phyloP scores from a whole-genome alignment of 2,888 invertebrate species.

The Anthrax anthrax region DNA sequence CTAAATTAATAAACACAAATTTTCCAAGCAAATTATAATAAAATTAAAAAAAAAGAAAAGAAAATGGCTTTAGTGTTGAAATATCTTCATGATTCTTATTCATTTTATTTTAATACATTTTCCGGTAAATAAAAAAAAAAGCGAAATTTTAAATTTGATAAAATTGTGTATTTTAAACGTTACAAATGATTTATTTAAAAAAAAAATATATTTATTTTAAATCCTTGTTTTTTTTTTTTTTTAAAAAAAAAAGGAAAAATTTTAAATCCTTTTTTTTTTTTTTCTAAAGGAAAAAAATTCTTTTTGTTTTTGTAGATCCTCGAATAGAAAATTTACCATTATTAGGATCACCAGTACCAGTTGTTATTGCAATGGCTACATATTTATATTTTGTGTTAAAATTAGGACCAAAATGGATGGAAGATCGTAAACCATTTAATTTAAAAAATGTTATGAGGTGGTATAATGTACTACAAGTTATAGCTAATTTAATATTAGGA shows the following conservation, averaged over 20 bases:
- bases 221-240: no score
- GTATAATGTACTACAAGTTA: slow-evolving; percentile 49
- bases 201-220: no score
- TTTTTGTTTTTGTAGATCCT: slow-evolving; percentile 16
- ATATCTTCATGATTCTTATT: not conserved
- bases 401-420: slow-evolving; percentile 61
- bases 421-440: slow-evolving; percentile 46
- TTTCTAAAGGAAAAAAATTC: not conserved
- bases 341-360: slow-evolving; percentile 49
- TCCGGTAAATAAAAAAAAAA: not conserved
- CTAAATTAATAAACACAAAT: no score
- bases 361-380: slow-evolving; percentile 37
- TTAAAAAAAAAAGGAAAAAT: no score
- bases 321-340: slow-evolving; percentile 49
- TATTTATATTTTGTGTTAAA: slow-evolving; percentile 58
- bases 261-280: no score
- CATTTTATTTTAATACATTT: not conserved
- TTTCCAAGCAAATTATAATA: no score
- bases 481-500: slow-evolving; percentile 15
- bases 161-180: no score
- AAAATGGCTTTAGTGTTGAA: not conserved
- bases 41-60: not conserved
- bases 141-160: no score
- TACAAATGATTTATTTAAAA: no score
- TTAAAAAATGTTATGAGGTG: slow-evolving; percentile 47